Percentiles rank a stretch among this genome's conserved stretches.
Conservation (phyloP, 1,140 invertebrate genomes). For the Dendroctonus ponderosae region DNA sequence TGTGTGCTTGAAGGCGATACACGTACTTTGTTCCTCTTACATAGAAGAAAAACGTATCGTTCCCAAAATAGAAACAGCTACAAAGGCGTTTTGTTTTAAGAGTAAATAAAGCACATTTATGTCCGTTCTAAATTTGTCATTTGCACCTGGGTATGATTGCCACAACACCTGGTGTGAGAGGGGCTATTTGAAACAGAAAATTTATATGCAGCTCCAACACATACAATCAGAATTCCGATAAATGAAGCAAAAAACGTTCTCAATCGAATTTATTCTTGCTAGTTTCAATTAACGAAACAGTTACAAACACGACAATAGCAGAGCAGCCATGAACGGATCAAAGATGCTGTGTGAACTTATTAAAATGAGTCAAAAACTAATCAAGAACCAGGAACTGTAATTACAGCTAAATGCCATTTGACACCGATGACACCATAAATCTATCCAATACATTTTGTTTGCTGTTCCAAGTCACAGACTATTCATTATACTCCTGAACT, state of each 20-base stretch:
- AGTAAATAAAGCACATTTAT: conserved; percentile 33
- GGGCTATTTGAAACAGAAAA: neutral
- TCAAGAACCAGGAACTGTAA: no score
- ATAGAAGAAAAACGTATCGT: conserved; percentile 23
- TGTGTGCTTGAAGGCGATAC: no score
- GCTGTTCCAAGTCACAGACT: neutral
- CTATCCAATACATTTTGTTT: neutral
- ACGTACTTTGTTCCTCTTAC: no score
- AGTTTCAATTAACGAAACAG: no score
- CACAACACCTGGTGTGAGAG: conserved; percentile 22
- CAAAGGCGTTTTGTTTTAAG: conserved; percentile 33
- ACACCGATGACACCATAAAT: neutral
- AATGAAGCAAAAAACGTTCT: no score
- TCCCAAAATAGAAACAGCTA: conserved; percentile 29
- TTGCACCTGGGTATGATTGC: conserved; percentile 30
- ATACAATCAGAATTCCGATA: neutral
- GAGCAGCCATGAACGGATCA: no score
- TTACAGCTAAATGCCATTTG: no score
- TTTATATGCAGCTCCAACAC: neutral
- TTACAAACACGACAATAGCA: no score
- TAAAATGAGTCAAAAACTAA: no score
- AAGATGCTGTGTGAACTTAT: no score
- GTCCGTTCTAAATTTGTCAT: conserved; percentile 25
- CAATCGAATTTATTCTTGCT: no score
- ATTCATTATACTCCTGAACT: neutral